phyloP scores from a whole-genome alignment of 2,888 invertebrate species.

The Hydraecia micacea region DNA sequence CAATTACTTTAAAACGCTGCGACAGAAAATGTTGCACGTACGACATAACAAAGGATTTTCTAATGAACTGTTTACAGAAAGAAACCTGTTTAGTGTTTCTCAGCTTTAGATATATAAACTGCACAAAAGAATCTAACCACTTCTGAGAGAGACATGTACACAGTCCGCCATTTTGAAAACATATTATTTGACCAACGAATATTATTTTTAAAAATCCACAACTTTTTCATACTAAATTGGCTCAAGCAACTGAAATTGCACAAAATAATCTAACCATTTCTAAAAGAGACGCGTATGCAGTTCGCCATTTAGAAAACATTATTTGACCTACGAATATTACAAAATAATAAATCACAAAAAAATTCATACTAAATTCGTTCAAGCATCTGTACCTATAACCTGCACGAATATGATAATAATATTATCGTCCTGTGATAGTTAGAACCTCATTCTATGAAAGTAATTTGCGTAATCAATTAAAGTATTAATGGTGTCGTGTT shows the following conservation, averaged over 20 bases:
- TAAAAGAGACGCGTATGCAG: not conserved
- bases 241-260: not conserved
- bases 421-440: not conserved
- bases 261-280: constrained; percentile 6
- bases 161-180: constrained; percentile 7
- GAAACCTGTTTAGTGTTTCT: constrained; percentile 26
- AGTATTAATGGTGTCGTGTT: constrained; percentile 23
- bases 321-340: too few relatives aligned
- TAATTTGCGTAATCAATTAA: constrained; percentile 38
- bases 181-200: not conserved
- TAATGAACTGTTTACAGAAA: constrained; percentile 36
- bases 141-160: not conserved
- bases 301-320: not conserved
- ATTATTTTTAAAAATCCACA: not conserved
- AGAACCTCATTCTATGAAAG: constrained; percentile 19
- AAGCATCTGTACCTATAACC: not conserved
- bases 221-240: not conserved
- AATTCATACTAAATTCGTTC: not conserved
- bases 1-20: constrained; percentile 73
- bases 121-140: constrained; percentile 5
- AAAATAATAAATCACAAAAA: not conserved
- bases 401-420: constrained; percentile 6
- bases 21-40: constrained; percentile 48
- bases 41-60: constrained; percentile 46
- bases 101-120: constrained; percentile 19